Evolutionary conservation across 2,888 invertebrate genomes (phyloP).

Genomic region (Argynnis bischoffii): DNA sequence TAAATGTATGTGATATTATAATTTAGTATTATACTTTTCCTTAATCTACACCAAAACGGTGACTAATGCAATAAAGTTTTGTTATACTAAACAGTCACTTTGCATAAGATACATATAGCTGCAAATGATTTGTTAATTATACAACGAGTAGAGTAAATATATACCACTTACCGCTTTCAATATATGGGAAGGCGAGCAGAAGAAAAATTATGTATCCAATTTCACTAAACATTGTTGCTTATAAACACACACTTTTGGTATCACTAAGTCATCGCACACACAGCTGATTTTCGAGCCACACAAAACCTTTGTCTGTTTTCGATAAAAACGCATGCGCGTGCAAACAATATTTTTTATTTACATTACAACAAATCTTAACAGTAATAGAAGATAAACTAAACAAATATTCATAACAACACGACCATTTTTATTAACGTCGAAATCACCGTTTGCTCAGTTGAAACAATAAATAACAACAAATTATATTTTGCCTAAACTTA

Average conservation of each 20-base stretch:
- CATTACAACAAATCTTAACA: slow-evolving; percentile 69
- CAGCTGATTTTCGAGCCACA: slow-evolving; percentile 83
- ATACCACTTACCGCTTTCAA: slow-evolving; percentile 85
- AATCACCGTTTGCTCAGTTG: slow-evolving; percentile 43
- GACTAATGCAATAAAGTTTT: slow-evolving; percentile 22
- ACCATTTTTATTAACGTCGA: slow-evolving; percentile 52
- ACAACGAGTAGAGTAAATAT: slow-evolving; percentile 8
- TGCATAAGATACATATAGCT: neutral
- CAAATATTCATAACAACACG: slow-evolving; percentile 49
- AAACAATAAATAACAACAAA: slow-evolving; percentile 71
- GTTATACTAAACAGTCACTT: neutral
- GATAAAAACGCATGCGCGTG: slow-evolving; percentile 82
- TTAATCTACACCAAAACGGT: neutral
- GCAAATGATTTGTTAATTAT: slow-evolving; percentile 5
- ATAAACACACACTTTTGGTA: slow-evolving; percentile 72
- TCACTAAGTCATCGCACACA: slow-evolving; percentile 82
- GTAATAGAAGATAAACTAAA: slow-evolving; percentile 51
- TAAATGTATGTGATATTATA: no score
- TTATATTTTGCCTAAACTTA: slow-evolving; percentile 49
- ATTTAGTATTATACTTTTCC: neutral
- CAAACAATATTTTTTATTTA: slow-evolving; percentile 80
- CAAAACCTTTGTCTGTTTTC: slow-evolving; percentile 84
- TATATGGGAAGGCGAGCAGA: slow-evolving; percentile 86
- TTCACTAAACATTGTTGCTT: slow-evolving; percentile 84
- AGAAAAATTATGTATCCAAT: slow-evolving; percentile 86